Evolutionary conservation across 2,797 vertebrate genomes (phyloP), one percentile per base, ranked within the genome.

Genomic region (Diplodus puntazzo): DNA sequence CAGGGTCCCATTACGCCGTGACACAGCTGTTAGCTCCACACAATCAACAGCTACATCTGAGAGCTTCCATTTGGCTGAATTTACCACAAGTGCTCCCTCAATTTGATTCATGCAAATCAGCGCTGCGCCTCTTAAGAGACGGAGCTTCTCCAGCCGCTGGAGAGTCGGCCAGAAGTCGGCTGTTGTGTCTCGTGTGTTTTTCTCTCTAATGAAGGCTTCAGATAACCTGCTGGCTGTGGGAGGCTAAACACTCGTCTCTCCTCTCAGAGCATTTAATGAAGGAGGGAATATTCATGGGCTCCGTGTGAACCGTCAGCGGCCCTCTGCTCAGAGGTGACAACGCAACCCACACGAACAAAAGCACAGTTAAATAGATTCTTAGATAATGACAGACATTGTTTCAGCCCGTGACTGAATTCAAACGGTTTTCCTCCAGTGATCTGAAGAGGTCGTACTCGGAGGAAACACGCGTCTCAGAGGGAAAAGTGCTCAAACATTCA

Each of bases 101-200:
- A 3, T 83, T 39, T 77, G 77, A 80, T 86, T 82, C 3, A 83
- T 86, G 81, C 64, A 83, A 83, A 87, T 87, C n/a, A 65, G 60
- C 17, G 0, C 48, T 0, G 43, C 25, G 3, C 39, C 49, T 70
- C 59, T 66, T 48, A 14, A 70, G 61, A 77, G 53, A 60, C 11
- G 4, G 45, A 46, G 64, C n/a, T 17, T 9, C 27, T 11, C 67
- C 68, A 77, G 53, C 62, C 30, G 66, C 30, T 27, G 4, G 73
- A 65, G 68, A 60, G 65, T 3, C 17, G 2, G 13, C 25, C 59
- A 55, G 49, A 7, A 69, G 75, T 83, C 75, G 66, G 73, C 79
- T 73, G 73, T 53, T 72, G 23, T 42, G 61, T 77, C 67, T 27
- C 48, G 27, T 54, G 53, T 63, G 71, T 11, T n/a, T 64, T 54